Base-by-base conservation (phyloP, 2,888 invertebrate species). In the Phyllotreta striolata region DNA sequence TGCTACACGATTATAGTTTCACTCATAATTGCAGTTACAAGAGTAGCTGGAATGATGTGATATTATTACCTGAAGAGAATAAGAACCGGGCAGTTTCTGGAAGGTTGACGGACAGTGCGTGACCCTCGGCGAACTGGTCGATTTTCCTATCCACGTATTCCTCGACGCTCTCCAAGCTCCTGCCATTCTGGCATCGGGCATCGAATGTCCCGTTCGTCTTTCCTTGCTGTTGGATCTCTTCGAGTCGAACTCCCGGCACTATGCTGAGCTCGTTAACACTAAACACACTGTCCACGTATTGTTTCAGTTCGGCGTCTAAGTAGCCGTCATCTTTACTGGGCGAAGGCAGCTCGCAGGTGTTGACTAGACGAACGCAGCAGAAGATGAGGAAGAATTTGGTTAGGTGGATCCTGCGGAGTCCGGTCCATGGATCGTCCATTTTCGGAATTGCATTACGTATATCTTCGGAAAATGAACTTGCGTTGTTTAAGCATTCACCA, bases 1-100 rank as follows among this genome's bases (percentile, higher is more conserved):
- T 47, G 47, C n/a, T 7, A 44, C 24, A 47, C 12, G 47, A 47
- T 13, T 47, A 34, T 4, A 13, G 34, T 47, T 47, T 14, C 12
- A 47, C 44, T 44, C 10, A 24, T 24, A 24, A 24, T 24, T 44
- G 3, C 7, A 13, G 44, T 44, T n/a, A 7, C 14, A 44, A 44
- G n/a, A n/a, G n/a, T n/a, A n/a, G n/a, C n/a, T n/a, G n/a, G n/a
- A n/a, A 44, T 44, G 44, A 12, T n/a, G 10, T 44, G 44, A 44
- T 13, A 44, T 7, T 44, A 44, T 44, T 52, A 64, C 66, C 63
- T 62, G 68, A 55, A 9, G 68, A 68, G 14, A 61, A 82, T 64
- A 89, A 84, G 47, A 88, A 81, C 67, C 88, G 84, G 0, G 89
- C 89, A 8, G 89, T 86, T 76, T 88, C 86, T 0, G 90, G 88